Conservation (phyloP, 2,113 vertebrate species). For the Agelaius phoeniceus region DNA sequence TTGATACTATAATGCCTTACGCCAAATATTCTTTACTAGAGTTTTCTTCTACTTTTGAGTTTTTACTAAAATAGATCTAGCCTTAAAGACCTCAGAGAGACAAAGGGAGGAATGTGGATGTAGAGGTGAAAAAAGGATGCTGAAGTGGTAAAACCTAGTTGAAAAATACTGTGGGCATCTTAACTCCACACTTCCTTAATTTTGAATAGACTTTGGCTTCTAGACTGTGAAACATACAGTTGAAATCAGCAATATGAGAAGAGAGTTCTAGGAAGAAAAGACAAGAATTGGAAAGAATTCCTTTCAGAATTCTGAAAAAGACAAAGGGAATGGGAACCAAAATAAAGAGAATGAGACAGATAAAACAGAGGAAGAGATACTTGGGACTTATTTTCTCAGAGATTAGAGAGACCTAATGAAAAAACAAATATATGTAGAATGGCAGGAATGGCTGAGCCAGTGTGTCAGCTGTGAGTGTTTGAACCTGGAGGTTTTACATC, state of each 20-base stretch:
- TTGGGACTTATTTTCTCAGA: neutral
- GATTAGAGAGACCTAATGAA: neutral
- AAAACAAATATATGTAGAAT: neutral
- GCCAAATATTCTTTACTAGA: neutral
- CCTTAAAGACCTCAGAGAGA: neutral
- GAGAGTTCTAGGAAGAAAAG: neutral
- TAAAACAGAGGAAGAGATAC: neutral
- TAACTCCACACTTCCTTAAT: neutral
- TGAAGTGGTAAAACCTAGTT: neutral
- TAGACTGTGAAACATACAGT: neutral
- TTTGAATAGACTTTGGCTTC: neutral
- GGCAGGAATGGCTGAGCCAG: neutral
- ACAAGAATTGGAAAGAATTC: neutral
- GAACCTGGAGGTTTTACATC: neutral
- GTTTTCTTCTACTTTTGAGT: neutral
- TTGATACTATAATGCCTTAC: neutral
- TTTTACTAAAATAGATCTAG: neutral
- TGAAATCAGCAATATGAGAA: neutral
- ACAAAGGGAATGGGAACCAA: neutral
- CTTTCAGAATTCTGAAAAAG: neutral
- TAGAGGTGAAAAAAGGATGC: neutral
- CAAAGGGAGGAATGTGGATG: neutral
- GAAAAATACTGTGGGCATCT: neutral
- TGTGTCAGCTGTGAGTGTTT: neutral
- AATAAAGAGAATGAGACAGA: neutral